Evolutionary conservation across 2,113 vertebrate genomes (phyloP).

Genomic region (Pedionomus torquatus): DNA sequence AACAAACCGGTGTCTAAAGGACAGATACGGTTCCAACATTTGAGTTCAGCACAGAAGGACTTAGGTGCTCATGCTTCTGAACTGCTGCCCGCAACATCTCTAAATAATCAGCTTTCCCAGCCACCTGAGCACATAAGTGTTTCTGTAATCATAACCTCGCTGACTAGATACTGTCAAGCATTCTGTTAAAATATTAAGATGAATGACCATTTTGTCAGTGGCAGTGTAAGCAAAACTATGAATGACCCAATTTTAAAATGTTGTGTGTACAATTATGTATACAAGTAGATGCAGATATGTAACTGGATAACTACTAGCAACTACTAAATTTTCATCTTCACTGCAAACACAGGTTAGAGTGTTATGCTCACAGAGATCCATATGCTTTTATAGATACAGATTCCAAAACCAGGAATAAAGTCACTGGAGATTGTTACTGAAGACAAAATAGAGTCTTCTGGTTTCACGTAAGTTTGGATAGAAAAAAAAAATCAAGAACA

Average conservation of each 20-base stretch:
- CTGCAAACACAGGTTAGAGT: background rate
- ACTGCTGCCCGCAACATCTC: background rate
- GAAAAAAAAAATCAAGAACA: background rate
- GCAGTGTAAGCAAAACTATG: background rate
- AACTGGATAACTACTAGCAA: background rate
- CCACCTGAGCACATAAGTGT: background rate
- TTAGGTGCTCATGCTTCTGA: fast-evolving
- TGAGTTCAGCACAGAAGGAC: background rate
- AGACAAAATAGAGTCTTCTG: background rate
- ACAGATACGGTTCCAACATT: background rate
- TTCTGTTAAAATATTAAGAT: background rate
- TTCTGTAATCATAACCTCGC: background rate
- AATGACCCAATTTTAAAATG: background rate
- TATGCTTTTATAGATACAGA: fast-evolving
- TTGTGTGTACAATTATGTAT: background rate
- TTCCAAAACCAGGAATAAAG: background rate
- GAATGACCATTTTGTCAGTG: background rate
- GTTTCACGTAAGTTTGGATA: background rate
- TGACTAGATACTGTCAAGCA: background rate
- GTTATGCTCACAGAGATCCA: background rate
- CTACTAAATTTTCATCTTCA: background rate
- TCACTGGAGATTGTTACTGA: background rate
- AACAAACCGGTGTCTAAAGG: background rate
- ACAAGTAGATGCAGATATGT: background rate
- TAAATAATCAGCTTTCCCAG: background rate